Percentiles rank a stretch among this genome's conserved stretches.
phyloP scores from a whole-genome alignment of 1,140 invertebrate species.

The Drosophila serrata region DNA sequence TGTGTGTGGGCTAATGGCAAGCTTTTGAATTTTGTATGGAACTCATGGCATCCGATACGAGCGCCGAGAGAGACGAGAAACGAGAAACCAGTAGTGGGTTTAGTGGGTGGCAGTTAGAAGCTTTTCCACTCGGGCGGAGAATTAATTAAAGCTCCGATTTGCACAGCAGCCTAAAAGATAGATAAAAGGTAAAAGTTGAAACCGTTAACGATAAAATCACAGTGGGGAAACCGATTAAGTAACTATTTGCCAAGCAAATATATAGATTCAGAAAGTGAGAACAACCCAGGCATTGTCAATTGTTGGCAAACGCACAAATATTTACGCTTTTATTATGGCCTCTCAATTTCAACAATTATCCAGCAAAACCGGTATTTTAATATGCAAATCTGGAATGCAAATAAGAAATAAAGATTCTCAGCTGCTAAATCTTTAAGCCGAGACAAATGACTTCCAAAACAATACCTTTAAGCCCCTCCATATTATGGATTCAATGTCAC shows the following conservation, averaged over 20 bases:
- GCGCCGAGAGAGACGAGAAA: conserved; percentile 10
- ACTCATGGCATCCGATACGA: conserved; percentile 32
- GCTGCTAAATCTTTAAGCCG: conserved; percentile 1
- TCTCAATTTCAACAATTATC: conserved; percentile 1
- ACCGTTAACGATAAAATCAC: background rate
- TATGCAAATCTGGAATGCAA: conserved; percentile 38
- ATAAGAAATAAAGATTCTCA: conserved; percentile 19
- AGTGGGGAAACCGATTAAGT: background rate
- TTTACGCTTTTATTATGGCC: conserved; percentile 14
- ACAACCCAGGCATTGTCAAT: background rate
- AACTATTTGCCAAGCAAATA: conserved; percentile 11
- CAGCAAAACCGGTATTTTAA: conserved; percentile 27
- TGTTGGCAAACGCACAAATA: background rate
- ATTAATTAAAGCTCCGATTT: conserved; percentile 54
- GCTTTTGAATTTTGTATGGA: conserved; percentile 55
- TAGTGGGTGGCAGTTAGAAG: conserved; percentile 39
- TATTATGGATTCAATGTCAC: conserved; percentile 48
- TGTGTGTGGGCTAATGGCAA: conserved; percentile 53
- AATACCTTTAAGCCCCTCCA: background rate
- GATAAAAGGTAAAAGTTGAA: conserved; percentile 26
- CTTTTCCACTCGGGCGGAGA: conserved; percentile 38
- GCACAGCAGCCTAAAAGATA: conserved; percentile 26
- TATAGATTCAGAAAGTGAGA: conserved; percentile 2
- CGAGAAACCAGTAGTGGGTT: conserved; percentile 36
- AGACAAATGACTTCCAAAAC: conserved; percentile 34